Evolutionary conservation across 35 echinoderm and acorn worm genomes (phyloP).

Genomic region (Anneissia japonica): DNA sequence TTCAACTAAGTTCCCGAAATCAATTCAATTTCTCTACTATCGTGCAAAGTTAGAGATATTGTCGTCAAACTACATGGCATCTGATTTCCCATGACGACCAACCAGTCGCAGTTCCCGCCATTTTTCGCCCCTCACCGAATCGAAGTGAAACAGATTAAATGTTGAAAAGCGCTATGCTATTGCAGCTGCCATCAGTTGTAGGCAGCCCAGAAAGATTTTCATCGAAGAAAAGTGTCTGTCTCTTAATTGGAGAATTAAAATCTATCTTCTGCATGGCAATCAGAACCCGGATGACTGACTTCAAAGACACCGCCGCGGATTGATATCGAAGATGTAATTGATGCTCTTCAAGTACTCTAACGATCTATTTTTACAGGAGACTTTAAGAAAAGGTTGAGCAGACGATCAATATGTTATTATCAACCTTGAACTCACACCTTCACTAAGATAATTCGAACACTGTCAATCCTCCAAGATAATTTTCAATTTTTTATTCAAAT

Average conservation of each 20-base stretch:
- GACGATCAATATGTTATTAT: not conserved
- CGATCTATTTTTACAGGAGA: not conserved
- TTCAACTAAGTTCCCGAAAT: not conserved
- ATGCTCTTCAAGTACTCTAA: not conserved
- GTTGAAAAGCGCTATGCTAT: not conserved
- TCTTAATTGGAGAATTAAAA: not conserved
- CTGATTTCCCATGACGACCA: not conserved
- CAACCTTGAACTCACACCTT: not conserved
- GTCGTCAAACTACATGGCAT: not conserved
- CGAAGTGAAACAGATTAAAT: not conserved
- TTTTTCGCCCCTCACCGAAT: not conserved
- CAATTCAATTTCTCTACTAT: not conserved
- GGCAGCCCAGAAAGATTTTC: not conserved
- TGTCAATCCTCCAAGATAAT: not conserved
- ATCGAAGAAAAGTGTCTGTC: not conserved
- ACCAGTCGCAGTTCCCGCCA: not conserved
- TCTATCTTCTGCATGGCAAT: not conserved
- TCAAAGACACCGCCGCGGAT: not conserved
- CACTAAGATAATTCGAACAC: not conserved
- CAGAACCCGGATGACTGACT: slow-evolving; percentile 1
- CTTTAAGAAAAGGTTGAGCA: not conserved
- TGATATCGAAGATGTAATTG: not conserved
- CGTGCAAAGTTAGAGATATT: not conserved
- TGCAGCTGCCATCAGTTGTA: not conserved
- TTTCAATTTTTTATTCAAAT: slow-evolving; percentile 1